Conservation (phyloP, 2,888 invertebrate species). For the Apoderus coryli region DNA sequence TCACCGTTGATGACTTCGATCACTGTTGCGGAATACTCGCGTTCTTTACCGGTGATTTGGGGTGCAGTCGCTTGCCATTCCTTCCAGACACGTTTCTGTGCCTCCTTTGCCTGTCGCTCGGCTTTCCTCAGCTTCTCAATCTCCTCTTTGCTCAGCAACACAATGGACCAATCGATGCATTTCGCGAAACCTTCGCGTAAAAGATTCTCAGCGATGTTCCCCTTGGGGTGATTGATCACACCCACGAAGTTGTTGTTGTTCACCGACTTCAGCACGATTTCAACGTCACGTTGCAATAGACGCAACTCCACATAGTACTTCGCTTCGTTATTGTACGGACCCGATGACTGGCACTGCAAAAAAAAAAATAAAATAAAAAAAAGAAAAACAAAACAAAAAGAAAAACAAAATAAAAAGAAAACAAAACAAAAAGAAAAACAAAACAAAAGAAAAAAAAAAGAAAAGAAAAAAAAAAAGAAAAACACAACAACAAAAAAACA, state of each 20-base stretch:
- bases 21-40: conserved; percentile 69
- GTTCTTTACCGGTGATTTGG: conserved; percentile 59
- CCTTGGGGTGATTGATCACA: conserved; percentile 79
- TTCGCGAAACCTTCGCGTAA: conserved; percentile 50
- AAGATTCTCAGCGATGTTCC: conserved; percentile 77
- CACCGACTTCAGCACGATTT: conserved; percentile 80
- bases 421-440: too few species aligned
- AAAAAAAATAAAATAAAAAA: too few species aligned
- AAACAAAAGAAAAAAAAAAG: too few species aligned
- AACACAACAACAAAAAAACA: too few species aligned
- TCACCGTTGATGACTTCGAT: conserved; percentile 91
- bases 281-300: conserved; percentile 80
- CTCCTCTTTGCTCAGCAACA: conserved; percentile 52
- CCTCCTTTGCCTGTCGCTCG: conserved; percentile 50
- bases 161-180: conserved; percentile 89
- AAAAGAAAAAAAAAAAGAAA: too few species aligned
- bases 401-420: too few species aligned
- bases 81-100: conserved; percentile 77
- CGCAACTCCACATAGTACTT: conserved; percentile 85
- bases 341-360: too few species aligned
- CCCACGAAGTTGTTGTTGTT: conserved; percentile 86
- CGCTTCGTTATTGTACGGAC: too few species aligned
- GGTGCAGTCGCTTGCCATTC: conserved; percentile 70
- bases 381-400: too few species aligned
- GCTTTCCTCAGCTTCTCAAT: conserved; percentile 39